phyloP scores from a whole-genome alignment of 64 coral and sea anemone genomes.

The Cladopsammia gracilis region DNA sequence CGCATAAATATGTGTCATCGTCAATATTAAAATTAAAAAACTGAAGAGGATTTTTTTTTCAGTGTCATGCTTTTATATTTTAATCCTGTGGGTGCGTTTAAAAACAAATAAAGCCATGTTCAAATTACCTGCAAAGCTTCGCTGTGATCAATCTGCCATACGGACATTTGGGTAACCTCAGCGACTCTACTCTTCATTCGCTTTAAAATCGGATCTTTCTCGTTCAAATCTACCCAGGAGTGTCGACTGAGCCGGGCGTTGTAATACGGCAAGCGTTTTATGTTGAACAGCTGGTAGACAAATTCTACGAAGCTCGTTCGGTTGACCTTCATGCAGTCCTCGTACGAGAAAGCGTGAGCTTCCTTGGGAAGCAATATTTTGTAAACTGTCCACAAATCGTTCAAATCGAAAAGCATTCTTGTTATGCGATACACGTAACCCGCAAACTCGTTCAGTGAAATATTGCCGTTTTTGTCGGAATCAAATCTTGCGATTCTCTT shows the following conservation, averaged over 20 bases:
- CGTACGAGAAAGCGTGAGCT: not conserved
- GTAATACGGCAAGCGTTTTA: slow-evolving; percentile 16
- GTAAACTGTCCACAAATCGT: slow-evolving; percentile 31
- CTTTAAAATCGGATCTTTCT: slow-evolving; percentile 20
- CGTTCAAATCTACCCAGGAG: slow-evolving; percentile 27
- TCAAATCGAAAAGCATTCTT: not conserved
- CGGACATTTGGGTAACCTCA: slow-evolving; percentile 29
- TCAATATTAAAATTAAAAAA: too few relatives aligned
- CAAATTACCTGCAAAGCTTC: slow-evolving; percentile 50
- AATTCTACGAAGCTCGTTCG: slow-evolving; percentile 35
- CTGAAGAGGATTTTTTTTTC: too few relatives aligned
- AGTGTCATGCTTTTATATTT: not conserved
- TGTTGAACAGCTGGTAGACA: slow-evolving; percentile 9
- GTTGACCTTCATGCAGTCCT: slow-evolving; percentile 23
- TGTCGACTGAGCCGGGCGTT: slow-evolving; percentile 8
- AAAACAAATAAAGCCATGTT: not conserved
- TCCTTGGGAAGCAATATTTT: slow-evolving; percentile 16
- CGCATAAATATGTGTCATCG: too few relatives aligned
- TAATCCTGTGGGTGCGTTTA: not conserved
- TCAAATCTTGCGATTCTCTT: slow-evolving; percentile 10
- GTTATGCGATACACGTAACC: slow-evolving; percentile 6
- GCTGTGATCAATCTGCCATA: slow-evolving; percentile 29
- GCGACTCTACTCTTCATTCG: slow-evolving; percentile 17
- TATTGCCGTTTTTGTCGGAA: slow-evolving; percentile 14
- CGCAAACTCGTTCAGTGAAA: slow-evolving; percentile 19